Evolutionary conservation across 2,888 invertebrate genomes (phyloP), one percentile per base, ranked within the genome.

Genomic region (Pycnomerus fuliginosus): DNA sequence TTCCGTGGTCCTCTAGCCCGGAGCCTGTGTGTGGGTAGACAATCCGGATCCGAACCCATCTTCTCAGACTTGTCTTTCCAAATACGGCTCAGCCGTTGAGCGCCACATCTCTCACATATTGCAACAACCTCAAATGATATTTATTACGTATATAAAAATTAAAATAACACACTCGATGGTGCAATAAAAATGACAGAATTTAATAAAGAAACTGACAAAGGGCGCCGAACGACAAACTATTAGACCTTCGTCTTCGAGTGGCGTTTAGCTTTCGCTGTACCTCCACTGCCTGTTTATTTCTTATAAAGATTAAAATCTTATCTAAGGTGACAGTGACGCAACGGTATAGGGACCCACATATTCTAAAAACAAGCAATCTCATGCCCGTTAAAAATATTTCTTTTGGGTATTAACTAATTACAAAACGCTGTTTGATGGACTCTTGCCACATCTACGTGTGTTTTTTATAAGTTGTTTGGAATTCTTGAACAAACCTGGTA

Each of bases 71-170:
- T 34, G 65, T 65, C 61, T 62, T 57, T 50, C 65, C 65, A 65
- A 65, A 64, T 65, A 64, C 57, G 65, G 65, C 50, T 53, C 52
- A 60, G 52, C 44, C 56, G 58, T 52, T 50, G 58, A 61, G 56
- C 60, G 57, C 61, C 61, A 59, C 62, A 52, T 55, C 59, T 60
- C 60, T 56, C 61, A 54, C 59, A 58, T 61, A 62, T 62, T 63
- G 63, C 64, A 62, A 59, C 63, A 62, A 62, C 65, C 60, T 63
- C 65, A 65, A 65, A 65, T 62, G 62, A 63, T 65, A 64, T 66
- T 66, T 66, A 66, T 66, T 64, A 56, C 62, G 50, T 41, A 53
- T 51, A 59, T 58, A 61, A 62, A 61, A 63, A 64, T 61, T 57
- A 59, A 63, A 65, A 61, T 61, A 61, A 62, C 62, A 62, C 53